Evolutionary conservation across 2,113 vertebrate genomes (phyloP), one percentile per base, ranked within the genome.

Genomic region (Poeciliopsis prolifica): DNA sequence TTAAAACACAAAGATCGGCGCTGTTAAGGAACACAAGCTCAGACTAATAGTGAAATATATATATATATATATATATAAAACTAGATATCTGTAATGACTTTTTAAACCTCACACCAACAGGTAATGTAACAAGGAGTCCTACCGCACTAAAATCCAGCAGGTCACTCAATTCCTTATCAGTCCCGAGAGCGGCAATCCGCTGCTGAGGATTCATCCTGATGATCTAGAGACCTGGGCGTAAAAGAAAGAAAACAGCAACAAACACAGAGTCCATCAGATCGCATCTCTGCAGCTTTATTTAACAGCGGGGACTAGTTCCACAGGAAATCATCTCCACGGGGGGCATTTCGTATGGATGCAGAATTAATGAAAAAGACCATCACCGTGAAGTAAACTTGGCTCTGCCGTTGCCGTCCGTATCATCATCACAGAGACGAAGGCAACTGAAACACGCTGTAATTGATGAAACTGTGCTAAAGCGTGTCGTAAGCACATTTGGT

Each of bases 81-180:
- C 19, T 58, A n/a, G 10, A 58, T n/a, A n/a, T 58, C 26, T 7
- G 29, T 19, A 12, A 10, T 29, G 13, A 42, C 13, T 61, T 61
- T n/a, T 44, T 51, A 65, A 65, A 74, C 12, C n/a, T 81, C 26
- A 28, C 37, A 70, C 37, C 54, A 67, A 65, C 33, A 77, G 44
- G 42, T 51, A 63, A 68, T 14, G 65, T 14, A 87, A 88, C 68
- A 62, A 68, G 61, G 40, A 63, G 54, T 86, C 97, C 74, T 97
- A 99, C 98, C 97, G 98, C 98, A 73, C 98, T 99, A 89, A 99
- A 99, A 94, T 99, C 98, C 95, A 99, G 97, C 91, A 99, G 92
- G 93, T 99, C 98, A 94, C 97, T 99, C 93, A 99, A 91, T 85
- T 99, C 98, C 96, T 99, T 99, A 95, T 99, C 98, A 70, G 98